Evolutionary conservation across 2,888 invertebrate species (phyloP), one percentile per base, ranked within the genome.

Genomic region (Euclidia mi): DNA sequence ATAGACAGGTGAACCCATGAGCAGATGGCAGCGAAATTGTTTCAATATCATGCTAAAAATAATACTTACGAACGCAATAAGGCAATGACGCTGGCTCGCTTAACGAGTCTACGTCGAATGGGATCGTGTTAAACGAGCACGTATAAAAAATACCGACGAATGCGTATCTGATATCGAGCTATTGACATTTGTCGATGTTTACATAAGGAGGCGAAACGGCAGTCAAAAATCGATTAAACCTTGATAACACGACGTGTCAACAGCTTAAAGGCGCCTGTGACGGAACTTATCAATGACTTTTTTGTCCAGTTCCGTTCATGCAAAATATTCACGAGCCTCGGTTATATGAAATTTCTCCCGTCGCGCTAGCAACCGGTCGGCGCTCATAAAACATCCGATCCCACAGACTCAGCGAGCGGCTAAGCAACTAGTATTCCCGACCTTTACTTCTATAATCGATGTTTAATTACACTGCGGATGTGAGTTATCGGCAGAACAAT

Each of bases 201-300:
- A 91, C 92, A 79, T 84, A 94, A 85, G 87, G 85, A 90, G 91
- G 89, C 92, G 87, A 93, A 93, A 92, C 94, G 94, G 94, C 93
- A 94, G 93, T 92, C 93, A 80, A 88, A 88, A 89, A 82, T 87
- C 88, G 93, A 93, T 93, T 93, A 93, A 83, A 82, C 65, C 70
- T 70, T 74, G 92, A 93, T 92, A 93, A 92, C 82, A 78, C 35
- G 66, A 79, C 57, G 70, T 86, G 90, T 90, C 87, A 91, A 90
- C 85, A 91, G 82, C 83, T 85, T 74, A 76, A 77, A 83, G 93
- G 91, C 92, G 91, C 92, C 91, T 84, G 81, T 72, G 71, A 68
- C 79, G 79, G 71, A 72, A 68, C 76, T 87, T 91, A 92, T 92
- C 89, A 84, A 87, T 83, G 82, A 79, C 63, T 83, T 88, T 86